Evolutionary conservation across 2,113 vertebrate species (phyloP).

Genomic region (Corythaeola cristata): DNA sequence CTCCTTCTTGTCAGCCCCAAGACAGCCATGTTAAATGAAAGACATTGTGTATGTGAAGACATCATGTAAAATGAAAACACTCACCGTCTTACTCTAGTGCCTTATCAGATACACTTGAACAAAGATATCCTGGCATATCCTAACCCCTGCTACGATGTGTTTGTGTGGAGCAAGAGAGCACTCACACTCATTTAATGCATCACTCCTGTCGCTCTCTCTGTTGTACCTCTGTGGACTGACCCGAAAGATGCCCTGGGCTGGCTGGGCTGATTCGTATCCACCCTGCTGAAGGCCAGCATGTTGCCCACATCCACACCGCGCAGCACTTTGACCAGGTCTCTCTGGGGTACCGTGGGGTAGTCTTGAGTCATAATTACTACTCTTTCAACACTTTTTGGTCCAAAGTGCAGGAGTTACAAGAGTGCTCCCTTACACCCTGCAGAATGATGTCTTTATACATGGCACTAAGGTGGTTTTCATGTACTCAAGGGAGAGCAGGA

Average conservation of each 20-base stretch:
- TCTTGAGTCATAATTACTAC: not conserved
- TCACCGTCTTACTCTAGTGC: not conserved
- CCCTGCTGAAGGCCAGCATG: not conserved
- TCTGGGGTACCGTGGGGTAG: not conserved
- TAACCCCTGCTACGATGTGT: not conserved
- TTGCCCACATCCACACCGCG: not conserved
- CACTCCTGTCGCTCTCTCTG: not conserved
- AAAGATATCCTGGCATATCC: not conserved
- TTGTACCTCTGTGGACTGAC: not conserved
- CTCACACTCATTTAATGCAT: not conserved
- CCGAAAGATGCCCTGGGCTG: not conserved
- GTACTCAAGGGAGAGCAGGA: not conserved
- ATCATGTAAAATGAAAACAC: not conserved
- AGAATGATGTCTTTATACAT: not conserved
- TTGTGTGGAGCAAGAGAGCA: not conserved
- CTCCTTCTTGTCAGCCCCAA: not conserved
- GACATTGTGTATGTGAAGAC: too few species aligned
- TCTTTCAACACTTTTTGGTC: not conserved
- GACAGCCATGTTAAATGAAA: not conserved
- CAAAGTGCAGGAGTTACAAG: not conserved
- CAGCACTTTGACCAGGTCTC: not conserved
- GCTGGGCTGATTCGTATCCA: not conserved
- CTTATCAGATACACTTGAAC: not conserved
- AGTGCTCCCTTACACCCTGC: not conserved
- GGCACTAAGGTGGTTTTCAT: not conserved